Percentiles rank a stretch among this genome's conserved stretches.
phyloP scores from a whole-genome alignment of 1,140 invertebrate genomes.

The Neodiprion lecontei region DNA sequence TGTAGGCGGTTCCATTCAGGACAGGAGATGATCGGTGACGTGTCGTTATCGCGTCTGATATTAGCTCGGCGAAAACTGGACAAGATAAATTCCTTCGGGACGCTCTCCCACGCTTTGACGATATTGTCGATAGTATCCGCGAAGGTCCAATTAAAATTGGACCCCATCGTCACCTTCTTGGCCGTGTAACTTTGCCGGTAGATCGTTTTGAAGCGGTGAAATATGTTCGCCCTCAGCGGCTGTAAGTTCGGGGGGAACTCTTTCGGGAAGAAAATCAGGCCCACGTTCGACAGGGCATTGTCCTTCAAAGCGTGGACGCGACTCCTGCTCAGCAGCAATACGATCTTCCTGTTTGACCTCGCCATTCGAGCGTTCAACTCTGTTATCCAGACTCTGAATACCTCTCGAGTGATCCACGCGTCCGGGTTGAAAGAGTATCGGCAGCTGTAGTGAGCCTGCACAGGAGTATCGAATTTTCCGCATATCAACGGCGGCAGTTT shows the following conservation, averaged over 20 bases:
- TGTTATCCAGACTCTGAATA: slow-evolving; percentile 40
- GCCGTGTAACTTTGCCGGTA: slow-evolving; percentile 34
- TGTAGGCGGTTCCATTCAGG: slow-evolving; percentile 37
- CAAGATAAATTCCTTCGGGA: slow-evolving; percentile 44
- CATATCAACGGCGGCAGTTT: slow-evolving; percentile 45
- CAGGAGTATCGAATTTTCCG: slow-evolving; percentile 30
- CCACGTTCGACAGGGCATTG: slow-evolving; percentile 38
- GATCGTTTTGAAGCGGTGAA: slow-evolving; percentile 47
- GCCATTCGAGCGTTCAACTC: slow-evolving; percentile 40
- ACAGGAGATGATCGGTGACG: slow-evolving; percentile 36
- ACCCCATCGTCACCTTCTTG: slow-evolving; percentile 21
- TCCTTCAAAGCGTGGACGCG: slow-evolving; percentile 33
- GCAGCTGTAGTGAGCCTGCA: slow-evolving; percentile 28
- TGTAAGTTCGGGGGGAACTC: slow-evolving; percentile 39
- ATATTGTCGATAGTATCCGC: slow-evolving; percentile 36
- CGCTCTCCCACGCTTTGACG: slow-evolving; percentile 38
- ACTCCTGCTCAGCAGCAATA: slow-evolving; percentile 40
- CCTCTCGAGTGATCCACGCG: slow-evolving; percentile 38
- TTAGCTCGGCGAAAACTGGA: slow-evolving; percentile 47
- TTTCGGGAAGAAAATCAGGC: slow-evolving; percentile 42
- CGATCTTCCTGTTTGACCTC: slow-evolving; percentile 32
- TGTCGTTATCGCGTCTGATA: slow-evolving; percentile 43
- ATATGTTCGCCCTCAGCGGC: slow-evolving; percentile 42
- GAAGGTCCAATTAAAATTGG: slow-evolving; percentile 33
- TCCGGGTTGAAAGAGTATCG: slow-evolving; percentile 35